Evolutionary conservation across 2,888 invertebrate genomes (phyloP).

Genomic region (Sphecodes monilicornis): DNA sequence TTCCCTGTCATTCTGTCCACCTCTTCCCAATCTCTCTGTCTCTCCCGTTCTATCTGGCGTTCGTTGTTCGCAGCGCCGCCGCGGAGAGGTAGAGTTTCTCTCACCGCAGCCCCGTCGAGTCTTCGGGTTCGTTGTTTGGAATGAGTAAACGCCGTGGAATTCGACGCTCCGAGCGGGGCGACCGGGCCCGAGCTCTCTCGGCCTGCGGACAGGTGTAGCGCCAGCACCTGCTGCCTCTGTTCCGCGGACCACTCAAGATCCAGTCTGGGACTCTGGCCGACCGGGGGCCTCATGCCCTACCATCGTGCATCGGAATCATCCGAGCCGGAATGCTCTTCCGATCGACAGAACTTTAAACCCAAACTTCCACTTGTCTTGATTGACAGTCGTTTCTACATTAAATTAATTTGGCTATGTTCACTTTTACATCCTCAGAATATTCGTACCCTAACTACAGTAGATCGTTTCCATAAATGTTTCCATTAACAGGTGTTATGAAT

Average conservation of each 20-base stretch:
- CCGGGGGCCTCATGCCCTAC: conserved; percentile 2
- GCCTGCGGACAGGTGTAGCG: conserved; percentile 78
- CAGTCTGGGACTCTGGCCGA: not conserved
- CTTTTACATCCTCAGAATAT: too few species aligned
- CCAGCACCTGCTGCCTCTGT: conserved; percentile 76
- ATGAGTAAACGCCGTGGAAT: conserved; percentile 81
- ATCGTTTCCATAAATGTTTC: too few species aligned
- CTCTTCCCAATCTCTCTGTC: conserved; percentile 15
- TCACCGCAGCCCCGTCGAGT: conserved; percentile 57
- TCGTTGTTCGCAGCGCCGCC: conserved; percentile 57
- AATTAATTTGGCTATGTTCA: not conserved
- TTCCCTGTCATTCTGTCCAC: conserved; percentile 61
- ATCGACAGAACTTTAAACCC: not conserved
- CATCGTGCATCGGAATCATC: not conserved
- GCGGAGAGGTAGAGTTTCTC: conserved; percentile 51
- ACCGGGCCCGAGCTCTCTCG: conserved; percentile 67
- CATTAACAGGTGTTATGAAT: too few species aligned
- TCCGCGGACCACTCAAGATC: conserved; percentile 35
- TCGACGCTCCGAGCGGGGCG: conserved; percentile 73
- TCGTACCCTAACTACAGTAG: too few species aligned
- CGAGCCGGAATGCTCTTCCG: not conserved
- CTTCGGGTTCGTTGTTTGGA: conserved; percentile 78
- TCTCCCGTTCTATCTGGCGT: conserved; percentile 3
- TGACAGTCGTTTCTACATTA: not conserved
- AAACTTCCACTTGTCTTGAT: not conserved